Conservation (phyloP, 92 coral and sea anemone species). For the Scolanthus callimorphus region DNA sequence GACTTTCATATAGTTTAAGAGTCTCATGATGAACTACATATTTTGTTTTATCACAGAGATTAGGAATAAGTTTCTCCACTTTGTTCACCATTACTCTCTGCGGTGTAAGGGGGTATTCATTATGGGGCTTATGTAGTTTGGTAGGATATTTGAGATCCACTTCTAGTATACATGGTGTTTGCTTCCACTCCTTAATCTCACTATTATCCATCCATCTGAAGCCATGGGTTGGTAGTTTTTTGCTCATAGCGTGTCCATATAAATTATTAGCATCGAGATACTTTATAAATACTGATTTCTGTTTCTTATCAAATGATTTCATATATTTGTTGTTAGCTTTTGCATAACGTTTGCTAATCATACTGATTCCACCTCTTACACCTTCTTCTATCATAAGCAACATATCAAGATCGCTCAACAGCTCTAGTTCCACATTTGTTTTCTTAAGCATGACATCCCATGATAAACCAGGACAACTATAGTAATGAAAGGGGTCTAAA, state of each 20-base stretch:
- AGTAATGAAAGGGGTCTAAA: too few species aligned
- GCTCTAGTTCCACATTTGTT: background rate
- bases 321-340: background rate
- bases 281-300: background rate
- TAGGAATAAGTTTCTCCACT: background rate
- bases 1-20: background rate
- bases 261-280: background rate
- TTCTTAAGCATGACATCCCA: background rate
- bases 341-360: background rate
- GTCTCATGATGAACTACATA: background rate
- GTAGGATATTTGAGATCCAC: background rate
- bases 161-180: background rate
- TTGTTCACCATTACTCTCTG: background rate
- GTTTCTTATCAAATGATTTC: background rate
- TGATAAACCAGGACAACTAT: background rate
- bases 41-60: background rate
- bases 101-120: background rate
- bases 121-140: too few species aligned
- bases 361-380: background rate
- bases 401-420: background rate
- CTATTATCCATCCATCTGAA: constrained; percentile 1
- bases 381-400: background rate
- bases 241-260: background rate
- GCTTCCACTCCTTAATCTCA: background rate
- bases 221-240: background rate